Conservation (phyloP, 2,797 vertebrate species). For the Oryzias sinensis region DNA sequence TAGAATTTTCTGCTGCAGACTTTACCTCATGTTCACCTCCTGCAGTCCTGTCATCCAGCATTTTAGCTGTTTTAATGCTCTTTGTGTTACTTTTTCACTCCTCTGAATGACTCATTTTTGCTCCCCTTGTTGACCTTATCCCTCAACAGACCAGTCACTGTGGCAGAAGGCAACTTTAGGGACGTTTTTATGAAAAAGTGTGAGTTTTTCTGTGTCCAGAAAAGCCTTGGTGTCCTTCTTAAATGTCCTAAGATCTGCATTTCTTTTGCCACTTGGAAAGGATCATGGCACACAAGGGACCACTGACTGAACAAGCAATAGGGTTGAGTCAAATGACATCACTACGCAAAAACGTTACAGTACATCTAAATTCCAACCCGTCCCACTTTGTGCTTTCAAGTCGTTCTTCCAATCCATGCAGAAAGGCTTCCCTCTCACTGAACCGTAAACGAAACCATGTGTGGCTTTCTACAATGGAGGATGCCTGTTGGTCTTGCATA, state of each 20-base stretch:
- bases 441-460: slow-evolving; percentile 50
- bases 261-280: slow-evolving; percentile 11
- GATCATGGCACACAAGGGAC: slow-evolving; percentile 17
- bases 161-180: neutral
- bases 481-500: slow-evolving; percentile 3
- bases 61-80: slow-evolving; percentile 7
- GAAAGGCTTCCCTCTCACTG: slow-evolving; percentile 32
- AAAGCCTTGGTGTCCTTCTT: slow-evolving; percentile 1
- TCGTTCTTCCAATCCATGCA: slow-evolving; percentile 27
- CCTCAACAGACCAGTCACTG: slow-evolving; percentile 21
- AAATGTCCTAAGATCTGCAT: slow-evolving; percentile 1
- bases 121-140: slow-evolving; percentile 13
- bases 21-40: slow-evolving; percentile 31
- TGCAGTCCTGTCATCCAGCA: slow-evolving; percentile 25
- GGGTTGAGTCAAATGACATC: slow-evolving; percentile 40
- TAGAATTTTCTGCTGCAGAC: slow-evolving; percentile 14
- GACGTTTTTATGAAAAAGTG: neutral
- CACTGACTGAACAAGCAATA: slow-evolving; percentile 15
- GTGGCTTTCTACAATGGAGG: slow-evolving; percentile 26
- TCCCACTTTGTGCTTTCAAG: slow-evolving; percentile 23
- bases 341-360: slow-evolving; percentile 30
- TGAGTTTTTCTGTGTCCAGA: neutral
- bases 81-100: neutral
- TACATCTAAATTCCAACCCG: slow-evolving; percentile 29
- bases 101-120: slow-evolving; percentile 11